Conservation (phyloP, 2,888 invertebrate genomes). For the Drosophila subsilvestris region DNA sequence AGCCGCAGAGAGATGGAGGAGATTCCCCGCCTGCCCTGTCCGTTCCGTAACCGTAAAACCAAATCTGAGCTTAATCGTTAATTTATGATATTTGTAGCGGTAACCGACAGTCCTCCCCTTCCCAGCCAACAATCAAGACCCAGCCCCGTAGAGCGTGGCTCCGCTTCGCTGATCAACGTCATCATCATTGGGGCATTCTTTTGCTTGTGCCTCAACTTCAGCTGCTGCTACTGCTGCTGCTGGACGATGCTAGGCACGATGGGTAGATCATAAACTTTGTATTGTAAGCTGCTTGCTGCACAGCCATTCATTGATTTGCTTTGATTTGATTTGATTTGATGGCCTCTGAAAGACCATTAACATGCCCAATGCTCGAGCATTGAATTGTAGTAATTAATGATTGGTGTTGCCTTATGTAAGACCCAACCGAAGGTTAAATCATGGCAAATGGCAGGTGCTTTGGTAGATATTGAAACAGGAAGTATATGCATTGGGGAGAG, state of each 20-base stretch:
- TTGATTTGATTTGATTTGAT: slow-evolving; percentile 40
- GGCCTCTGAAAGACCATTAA: slow-evolving; percentile 43
- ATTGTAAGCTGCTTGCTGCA: slow-evolving; percentile 1
- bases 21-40: not conserved
- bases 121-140: slow-evolving; percentile 46
- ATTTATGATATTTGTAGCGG: slow-evolving; percentile 73
- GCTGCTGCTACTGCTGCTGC: too few relatives aligned
- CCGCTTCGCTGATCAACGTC: slow-evolving; percentile 60
- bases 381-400: slow-evolving; percentile 44
- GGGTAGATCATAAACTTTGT: slow-evolving; percentile 64
- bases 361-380: slow-evolving; percentile 22
- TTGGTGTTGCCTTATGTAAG: slow-evolving; percentile 13
- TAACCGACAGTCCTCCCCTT: slow-evolving; percentile 62
- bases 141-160: slow-evolving; percentile 32
- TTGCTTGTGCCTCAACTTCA: not conserved
- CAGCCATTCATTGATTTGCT: slow-evolving; percentile 17
- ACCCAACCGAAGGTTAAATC: not conserved
- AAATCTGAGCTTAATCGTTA: slow-evolving; percentile 77
- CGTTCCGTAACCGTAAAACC: slow-evolving; percentile 55
- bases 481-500: not conserved
- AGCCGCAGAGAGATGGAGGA: not conserved
- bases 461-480: not conserved
- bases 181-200: slow-evolving; percentile 31
- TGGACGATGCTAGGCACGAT: slow-evolving; percentile 12
- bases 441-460: slow-evolving; percentile 21